Evolutionary conservation across 1,140 invertebrate species (phyloP).

Genomic region (Physella acuta): DNA sequence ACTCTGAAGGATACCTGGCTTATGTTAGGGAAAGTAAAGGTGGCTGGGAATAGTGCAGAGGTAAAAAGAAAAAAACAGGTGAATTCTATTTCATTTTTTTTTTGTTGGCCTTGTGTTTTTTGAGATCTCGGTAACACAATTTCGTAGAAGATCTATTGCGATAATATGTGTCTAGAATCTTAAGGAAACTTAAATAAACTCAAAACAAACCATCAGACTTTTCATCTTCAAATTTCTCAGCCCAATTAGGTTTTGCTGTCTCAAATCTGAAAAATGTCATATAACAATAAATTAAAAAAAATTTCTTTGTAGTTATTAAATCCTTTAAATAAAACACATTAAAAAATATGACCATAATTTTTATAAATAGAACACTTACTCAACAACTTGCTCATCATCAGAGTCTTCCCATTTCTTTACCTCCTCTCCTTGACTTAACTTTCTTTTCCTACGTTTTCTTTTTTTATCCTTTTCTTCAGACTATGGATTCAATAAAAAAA

Average conservation of each 20-base stretch:
- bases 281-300: too few relatives aligned
- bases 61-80: too few relatives aligned
- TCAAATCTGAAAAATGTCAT: conserved; percentile 9
- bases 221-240: conserved; percentile 20
- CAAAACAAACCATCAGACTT: conserved; percentile 17
- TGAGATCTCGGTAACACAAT: too few relatives aligned
- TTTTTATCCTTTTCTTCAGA: background rate
- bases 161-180: too few relatives aligned
- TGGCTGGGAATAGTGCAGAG: background rate
- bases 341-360: background rate
- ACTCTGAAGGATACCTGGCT: background rate
- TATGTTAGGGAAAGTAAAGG: background rate
- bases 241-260: conserved; percentile 8
- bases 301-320: too few relatives aligned
- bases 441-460: conserved; percentile 13
- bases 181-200: too few relatives aligned
- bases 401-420: conserved; percentile 21
- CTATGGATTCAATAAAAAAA: conserved; percentile 12
- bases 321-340: background rate
- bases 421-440: background rate
- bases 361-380: conserved; percentile 3
- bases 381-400: conserved; percentile 19
- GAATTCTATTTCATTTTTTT: too few relatives aligned
- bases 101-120: too few relatives aligned
- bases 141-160: too few relatives aligned